Percentiles rank a stretch among this genome's conserved stretches.
Conservation (phyloP, 2,797 vertebrate species). For the Acomys russatus region DNA sequence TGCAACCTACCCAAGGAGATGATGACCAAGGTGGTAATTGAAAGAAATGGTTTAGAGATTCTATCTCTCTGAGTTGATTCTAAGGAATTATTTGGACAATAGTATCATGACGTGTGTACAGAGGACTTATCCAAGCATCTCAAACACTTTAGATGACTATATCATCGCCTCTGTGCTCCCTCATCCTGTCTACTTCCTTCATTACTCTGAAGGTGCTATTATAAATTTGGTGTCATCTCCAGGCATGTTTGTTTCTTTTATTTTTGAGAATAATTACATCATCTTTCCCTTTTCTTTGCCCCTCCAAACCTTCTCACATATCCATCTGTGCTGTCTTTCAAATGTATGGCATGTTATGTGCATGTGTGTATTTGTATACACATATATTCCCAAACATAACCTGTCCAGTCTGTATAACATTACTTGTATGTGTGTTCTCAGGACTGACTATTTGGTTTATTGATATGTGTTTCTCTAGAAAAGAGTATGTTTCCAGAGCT, state of each 20-base stretch:
- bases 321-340: background rate
- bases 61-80: conserved; percentile 1
- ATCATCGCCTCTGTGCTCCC: background rate
- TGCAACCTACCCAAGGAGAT: background rate
- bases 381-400: background rate
- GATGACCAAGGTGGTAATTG: background rate
- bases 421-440: background rate
- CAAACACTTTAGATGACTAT: conserved; percentile 19
- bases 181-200: background rate
- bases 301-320: background rate
- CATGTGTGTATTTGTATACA: background rate
- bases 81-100: conserved; percentile 45
- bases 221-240: conserved; percentile 1
- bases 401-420: background rate
- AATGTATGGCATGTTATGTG: background rate
- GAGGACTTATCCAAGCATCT: background rate
- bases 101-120: background rate
- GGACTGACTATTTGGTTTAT: background rate
- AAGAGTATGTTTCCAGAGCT: background rate
- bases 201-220: background rate
- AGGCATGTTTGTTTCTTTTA: conserved; percentile 29
- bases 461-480: background rate
- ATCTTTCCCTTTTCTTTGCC: background rate
- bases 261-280: background rate
- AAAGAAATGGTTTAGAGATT: conserved; percentile 29